Evolutionary conservation across 2,113 vertebrate species (phyloP).

Genomic region (Otis tarda): DNA sequence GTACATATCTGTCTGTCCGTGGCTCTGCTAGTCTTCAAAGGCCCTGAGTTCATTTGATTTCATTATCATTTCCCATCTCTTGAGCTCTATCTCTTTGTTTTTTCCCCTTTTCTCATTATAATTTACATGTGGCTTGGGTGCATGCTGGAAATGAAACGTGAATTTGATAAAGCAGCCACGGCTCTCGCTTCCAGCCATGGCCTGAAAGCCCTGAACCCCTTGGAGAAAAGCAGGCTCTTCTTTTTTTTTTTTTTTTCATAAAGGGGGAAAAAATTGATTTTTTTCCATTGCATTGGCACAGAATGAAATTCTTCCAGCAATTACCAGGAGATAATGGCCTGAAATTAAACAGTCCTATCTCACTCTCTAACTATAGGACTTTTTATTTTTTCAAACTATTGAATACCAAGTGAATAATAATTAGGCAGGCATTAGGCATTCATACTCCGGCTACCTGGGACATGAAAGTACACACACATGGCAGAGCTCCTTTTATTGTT

Average conservation of each 20-base stretch:
- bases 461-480: conserved; percentile 32
- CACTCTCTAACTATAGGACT: conserved; percentile 49
- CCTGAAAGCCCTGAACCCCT: conserved; percentile 60
- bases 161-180: conserved; percentile 58
- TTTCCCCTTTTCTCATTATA: conserved; percentile 65
- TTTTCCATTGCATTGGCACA: conserved; percentile 10
- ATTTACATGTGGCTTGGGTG: conserved; percentile 42
- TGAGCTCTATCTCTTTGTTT: conserved; percentile 61
- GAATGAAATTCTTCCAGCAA: conserved; percentile 73
- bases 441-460: conserved; percentile 45
- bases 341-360: conserved; percentile 74
- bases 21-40: conserved; percentile 38
- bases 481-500: conserved; percentile 37
- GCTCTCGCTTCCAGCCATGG: conserved; percentile 3
- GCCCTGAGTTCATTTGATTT: conserved; percentile 58
- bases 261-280: background rate
- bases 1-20: conserved; percentile 15
- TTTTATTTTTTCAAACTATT: conserved; percentile 46
- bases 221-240: conserved; percentile 2
- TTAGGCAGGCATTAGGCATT: conserved; percentile 62
- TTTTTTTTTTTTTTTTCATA: background rate
- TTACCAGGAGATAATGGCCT: conserved; percentile 70
- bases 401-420: conserved; percentile 60
- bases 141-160: conserved; percentile 59
- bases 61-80: conserved; percentile 59